Evolutionary conservation across 1,140 invertebrate genomes (phyloP), one percentile per base, ranked within the genome.

Genomic region (Elymnias hypermnestra): DNA sequence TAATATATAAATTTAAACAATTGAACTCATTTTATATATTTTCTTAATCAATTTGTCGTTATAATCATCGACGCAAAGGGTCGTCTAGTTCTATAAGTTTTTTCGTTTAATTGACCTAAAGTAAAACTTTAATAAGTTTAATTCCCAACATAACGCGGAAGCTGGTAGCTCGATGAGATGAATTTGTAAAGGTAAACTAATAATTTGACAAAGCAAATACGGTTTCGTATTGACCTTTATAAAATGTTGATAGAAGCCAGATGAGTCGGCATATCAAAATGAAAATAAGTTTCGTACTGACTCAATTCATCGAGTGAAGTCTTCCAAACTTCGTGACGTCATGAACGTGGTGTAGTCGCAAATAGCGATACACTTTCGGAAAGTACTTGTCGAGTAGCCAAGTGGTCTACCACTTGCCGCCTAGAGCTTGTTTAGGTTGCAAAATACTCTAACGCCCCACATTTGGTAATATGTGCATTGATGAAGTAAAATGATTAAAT

Each of bases 301-400:
- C 28, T 61, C 41, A 31, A 54, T 46, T 52, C 39, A 60, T 53
- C 47, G 54, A 49, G 40, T 31, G 31, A 63, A 55, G 64, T 65
- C 62, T 72, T 66, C 68, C 62, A 68, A 40, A 45, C 13, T 49
- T 49, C 13, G 17, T 35, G 43, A 23, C 10, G 23, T 25, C 26
- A 14, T 39, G 10, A 15, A 36, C 14, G 6, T 9, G 29, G 12
- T 23, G n/a, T 31, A 26, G 3, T 26, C 23, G 6, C 1, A 26
- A 9, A 26, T 31, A 18, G 15, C 6, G 23, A 19, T 45, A 23
- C 4, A 18, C 35, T 45, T 6, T 14, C n/a, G 21, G 3, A 6
- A 10, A 14, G n/a, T 12, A 43, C 8, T 22, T 31, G 26, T 15
- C 19, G 14, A 19, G 10, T 42, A 3, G 5, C 23, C 23, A 8